Evolutionary conservation across 2,113 vertebrate genomes (phyloP), one percentile per base, ranked within the genome.

Genomic region (Cyanoramphus novaezelandiae): DNA sequence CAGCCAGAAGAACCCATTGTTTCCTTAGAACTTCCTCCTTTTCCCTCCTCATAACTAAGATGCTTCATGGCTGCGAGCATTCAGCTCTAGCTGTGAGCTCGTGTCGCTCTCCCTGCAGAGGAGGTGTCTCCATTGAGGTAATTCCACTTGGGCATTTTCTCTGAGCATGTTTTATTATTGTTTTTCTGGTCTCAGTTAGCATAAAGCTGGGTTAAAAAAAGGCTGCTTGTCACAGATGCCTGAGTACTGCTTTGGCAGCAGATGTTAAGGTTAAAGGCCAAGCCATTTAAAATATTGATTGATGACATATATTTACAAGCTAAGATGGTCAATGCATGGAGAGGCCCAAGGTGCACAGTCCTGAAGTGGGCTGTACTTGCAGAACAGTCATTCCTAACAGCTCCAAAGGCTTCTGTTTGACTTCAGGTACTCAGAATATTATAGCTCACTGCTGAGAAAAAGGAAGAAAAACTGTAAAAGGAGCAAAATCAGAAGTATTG

Each of bases 201-300:
- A 78, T 82, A 89, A 90, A 82, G 53, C 27, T 31, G 24, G 6
- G 57, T 35, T 59, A 59, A 59, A 3, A 33, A 47, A 65, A 72
- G 16, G 44, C 85, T 93, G 50, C 47, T 74, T 43, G 69, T 76
- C 80, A 81, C 96, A 95, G 88, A 95, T 94, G 86, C 79, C 52
- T 47, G 76, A 77, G 84, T 60, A 90, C 97, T 80, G 91, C 95
- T 98, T 96, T 98, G 95, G 97, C 93, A 98, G 97, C 98, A 99
- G 98, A 98, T 99, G 99, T 98, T 97, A 91, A 96, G 98, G 98
- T 98, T 98, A 98, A 98, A 99, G 98, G 98, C 98, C 97, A 98
- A 98, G 98, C 92, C 88, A 95, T 98, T 98, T 97, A 93, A 96
- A 97, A 94, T 96, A 94, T 88, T 98, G 98, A 98, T 98, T 97